phyloP scores from a whole-genome alignment of 2,113 vertebrate genomes.

The Neomonachus schauinslandi region DNA sequence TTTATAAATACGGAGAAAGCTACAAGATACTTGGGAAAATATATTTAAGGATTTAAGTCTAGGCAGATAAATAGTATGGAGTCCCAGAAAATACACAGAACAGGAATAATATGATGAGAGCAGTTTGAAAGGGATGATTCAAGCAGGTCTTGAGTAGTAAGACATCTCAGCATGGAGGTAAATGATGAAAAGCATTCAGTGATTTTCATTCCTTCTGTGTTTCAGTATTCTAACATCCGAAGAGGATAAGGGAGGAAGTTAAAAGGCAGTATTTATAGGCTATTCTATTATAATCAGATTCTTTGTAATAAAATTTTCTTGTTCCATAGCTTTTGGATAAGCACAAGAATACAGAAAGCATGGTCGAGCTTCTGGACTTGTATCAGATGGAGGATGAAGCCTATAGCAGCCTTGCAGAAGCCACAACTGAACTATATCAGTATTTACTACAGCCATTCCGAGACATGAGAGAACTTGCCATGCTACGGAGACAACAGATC shows the following conservation, averaged over 20 bases:
- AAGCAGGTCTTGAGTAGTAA: neutral
- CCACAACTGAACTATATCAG: conserved; percentile 96
- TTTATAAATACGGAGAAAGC: neutral
- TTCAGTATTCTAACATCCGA: neutral
- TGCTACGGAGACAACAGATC: conserved; percentile 97
- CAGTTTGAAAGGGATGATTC: neutral
- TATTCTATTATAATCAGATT: neutral
- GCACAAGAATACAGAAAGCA: conserved; percentile 95
- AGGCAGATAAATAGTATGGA: neutral
- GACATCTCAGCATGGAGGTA: neutral
- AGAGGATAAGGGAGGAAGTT: neutral
- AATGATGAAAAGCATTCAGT: neutral
- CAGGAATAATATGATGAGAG: neutral
- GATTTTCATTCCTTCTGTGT: neutral
- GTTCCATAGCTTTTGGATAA: conserved; percentile 92
- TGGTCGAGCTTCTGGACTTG: conserved; percentile 96
- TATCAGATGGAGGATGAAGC: conserved; percentile 97
- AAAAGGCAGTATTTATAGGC: neutral
- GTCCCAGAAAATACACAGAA: neutral
- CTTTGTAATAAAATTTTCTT: conserved; percentile 39
- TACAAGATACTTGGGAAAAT: neutral
- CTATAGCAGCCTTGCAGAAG: conserved; percentile 93
- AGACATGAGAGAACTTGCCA: conserved; percentile 98
- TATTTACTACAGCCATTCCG: conserved; percentile 98
- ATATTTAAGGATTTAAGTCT: neutral